Evolutionary conservation across 2,113 vertebrate genomes (phyloP), one percentile per base, ranked within the genome.

Genomic region (Lampris incognitus): DNA sequence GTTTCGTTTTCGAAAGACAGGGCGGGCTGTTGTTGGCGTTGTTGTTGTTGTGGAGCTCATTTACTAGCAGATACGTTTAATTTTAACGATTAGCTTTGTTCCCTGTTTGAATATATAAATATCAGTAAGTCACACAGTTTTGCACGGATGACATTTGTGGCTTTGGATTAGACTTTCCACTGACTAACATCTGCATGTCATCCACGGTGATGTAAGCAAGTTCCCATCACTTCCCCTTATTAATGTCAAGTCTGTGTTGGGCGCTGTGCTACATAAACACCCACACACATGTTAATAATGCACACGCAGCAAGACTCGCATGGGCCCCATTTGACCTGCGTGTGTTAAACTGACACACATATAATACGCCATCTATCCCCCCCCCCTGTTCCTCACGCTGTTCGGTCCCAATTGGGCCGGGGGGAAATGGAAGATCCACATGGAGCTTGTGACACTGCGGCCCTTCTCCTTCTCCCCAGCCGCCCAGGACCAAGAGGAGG

Each of bases 251-350:
- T 91, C 86, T 88, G 91, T 72, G 91, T 90, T 88, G 88, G 79
- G 87, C 56, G 66, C 84, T 65, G 90, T 66, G 86, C 88, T 92
- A 64, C 90, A 89, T 87, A 94, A 94, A 93, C 92, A 93, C 91
- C 86, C 89, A 84, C 91, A 91, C 93, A 92, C 88, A 91, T 92
- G 93, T 94, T 91, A 88, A 91, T 90, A 86, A 91, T 90, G 88
- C 90, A 91, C 88, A 89, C 85, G 51, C 92, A 92, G 92, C 90
- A 83, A 78, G 89, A 86, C 82, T 87, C 85, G 71, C 64, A 71
- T 82, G 91, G 85, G 87, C 92, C 87, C 91, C 87, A 81, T 81
- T 78, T 91, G 88, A 93, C 91, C 92, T 58, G 75, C 49, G 76
- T 81, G 85, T 87, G 90, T 91, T 93, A 93, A 94, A 91, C 83